Base-by-base conservation (phyloP, 2,888 invertebrate genomes). In the Steromphala cineraria region DNA sequence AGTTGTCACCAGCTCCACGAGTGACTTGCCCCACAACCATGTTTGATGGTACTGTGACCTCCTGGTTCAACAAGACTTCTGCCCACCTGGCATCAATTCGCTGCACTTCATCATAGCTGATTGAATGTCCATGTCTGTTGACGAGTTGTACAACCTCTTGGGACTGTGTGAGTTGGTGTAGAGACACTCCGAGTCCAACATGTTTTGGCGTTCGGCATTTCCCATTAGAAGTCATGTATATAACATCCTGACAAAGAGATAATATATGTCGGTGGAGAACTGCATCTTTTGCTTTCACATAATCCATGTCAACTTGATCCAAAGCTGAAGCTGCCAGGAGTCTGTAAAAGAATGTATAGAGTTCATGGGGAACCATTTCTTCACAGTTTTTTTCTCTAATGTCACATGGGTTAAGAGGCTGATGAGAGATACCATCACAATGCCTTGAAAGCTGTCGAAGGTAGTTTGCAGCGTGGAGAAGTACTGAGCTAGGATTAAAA, bases 201-300 rank as follows among this genome's bases (percentile, higher is more conserved):
- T 81, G 81, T 74, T 81, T 81, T n/a, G 81, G 81, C 46, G 79
- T 79, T 81, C 75, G 78, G 31, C 78, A 79, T 55, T 67, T 78
- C 31, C 79, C 81, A n/a, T 53, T 56, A 17, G 81, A 79, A 19
- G 55, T 75, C 36, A 55, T 56, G 21, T 79, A 81, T n/a, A 75
- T 67, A 10, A 79, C 67, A 53, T 81, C 79, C 31, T 81, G 81
- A 46, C 74, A 81, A 8, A 81, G 3, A 24, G 81, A 53, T 53
- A 78, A 31, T 75, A 81, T 24, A 21, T 81, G 67, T 28, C 71
- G 78, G 52, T 81, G 81, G 7, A 78, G 36, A 4, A 5, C 19
- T 71, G 77, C 28, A 74, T 75, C 76, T 40, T 1, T 78, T n/a
- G 8, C 71, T 75, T 55, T 78, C n/a, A 78, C 36, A 36, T 71